Evolutionary conservation across 1,140 invertebrate species (phyloP).

Genomic region (Episyrphus balteatus): DNA sequence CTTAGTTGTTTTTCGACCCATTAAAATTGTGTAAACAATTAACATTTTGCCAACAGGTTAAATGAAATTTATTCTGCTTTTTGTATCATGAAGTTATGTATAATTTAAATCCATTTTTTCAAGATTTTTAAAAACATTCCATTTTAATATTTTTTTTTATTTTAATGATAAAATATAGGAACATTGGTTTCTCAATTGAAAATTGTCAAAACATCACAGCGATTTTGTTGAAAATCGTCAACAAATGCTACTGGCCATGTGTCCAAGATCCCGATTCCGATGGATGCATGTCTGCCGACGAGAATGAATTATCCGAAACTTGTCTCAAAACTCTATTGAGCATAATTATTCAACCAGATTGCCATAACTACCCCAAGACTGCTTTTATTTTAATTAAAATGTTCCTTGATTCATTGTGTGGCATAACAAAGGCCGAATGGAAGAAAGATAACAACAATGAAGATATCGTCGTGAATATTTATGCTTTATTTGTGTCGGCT

Average conservation of each 20-base stretch:
- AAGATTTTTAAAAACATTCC: too few species aligned
- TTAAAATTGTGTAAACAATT: too few species aligned
- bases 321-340: constrained; percentile 49
- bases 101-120: too few species aligned
- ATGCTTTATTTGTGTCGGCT: constrained; percentile 49
- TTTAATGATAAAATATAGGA: constrained; percentile 13
- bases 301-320: constrained; percentile 46
- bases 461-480: constrained; percentile 45
- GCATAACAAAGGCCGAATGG: constrained; percentile 33
- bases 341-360: constrained; percentile 46
- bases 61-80: not conserved
- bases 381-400: constrained; percentile 42
- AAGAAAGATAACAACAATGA: constrained; percentile 34
- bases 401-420: constrained; percentile 27
- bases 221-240: constrained; percentile 28
- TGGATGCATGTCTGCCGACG: constrained; percentile 40
- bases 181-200: constrained; percentile 38
- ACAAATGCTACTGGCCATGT: constrained; percentile 35
- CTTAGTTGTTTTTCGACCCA: too few species aligned
- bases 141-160: too few species aligned
- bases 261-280: constrained; percentile 24
- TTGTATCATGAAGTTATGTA: too few species aligned
- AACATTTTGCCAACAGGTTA: not conserved
- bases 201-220: constrained; percentile 29
- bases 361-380: constrained; percentile 40